Evolutionary conservation across 1,140 invertebrate species (phyloP).

Genomic region (Papilio helenus): DNA sequence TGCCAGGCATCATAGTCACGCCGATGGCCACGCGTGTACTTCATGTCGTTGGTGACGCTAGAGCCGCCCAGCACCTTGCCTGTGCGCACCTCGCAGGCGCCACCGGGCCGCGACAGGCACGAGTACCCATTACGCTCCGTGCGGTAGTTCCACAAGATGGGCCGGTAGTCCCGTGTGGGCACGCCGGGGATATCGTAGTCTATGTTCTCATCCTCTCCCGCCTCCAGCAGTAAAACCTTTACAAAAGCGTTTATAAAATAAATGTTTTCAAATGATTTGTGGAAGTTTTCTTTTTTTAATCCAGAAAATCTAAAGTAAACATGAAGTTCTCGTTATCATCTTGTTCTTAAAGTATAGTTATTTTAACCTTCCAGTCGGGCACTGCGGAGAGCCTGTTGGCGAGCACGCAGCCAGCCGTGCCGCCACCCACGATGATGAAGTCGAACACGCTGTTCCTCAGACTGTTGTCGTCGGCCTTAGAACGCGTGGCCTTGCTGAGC

Average conservation of each 20-base stretch:
- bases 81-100: constrained; percentile 79
- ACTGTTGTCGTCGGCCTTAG: constrained; percentile 63
- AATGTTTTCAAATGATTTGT: not conserved
- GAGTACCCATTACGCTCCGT: constrained; percentile 74
- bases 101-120: constrained; percentile 71
- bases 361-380: constrained; percentile 71
- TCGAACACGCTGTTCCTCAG: constrained; percentile 74
- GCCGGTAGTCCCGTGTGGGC: constrained; percentile 69
- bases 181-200: constrained; percentile 75
- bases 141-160: constrained; percentile 75
- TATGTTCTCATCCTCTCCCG: constrained; percentile 81
- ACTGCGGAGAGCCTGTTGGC: constrained; percentile 74
- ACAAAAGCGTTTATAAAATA: not conserved
- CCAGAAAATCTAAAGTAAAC: not conserved
- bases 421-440: constrained; percentile 76
- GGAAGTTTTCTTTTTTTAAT: not conserved
- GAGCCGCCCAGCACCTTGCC: constrained; percentile 84
- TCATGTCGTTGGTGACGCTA: constrained; percentile 83
- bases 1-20: constrained; percentile 84
- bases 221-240: constrained; percentile 73
- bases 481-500: constrained; percentile 69
- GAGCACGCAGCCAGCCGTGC: constrained; percentile 72
- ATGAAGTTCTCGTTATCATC: not conserved
- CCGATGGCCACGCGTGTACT: constrained; percentile 82
- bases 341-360: not conserved